Conservation (phyloP, 2,888 invertebrate genomes). For the Acrocyrtus sp. region DNA sequence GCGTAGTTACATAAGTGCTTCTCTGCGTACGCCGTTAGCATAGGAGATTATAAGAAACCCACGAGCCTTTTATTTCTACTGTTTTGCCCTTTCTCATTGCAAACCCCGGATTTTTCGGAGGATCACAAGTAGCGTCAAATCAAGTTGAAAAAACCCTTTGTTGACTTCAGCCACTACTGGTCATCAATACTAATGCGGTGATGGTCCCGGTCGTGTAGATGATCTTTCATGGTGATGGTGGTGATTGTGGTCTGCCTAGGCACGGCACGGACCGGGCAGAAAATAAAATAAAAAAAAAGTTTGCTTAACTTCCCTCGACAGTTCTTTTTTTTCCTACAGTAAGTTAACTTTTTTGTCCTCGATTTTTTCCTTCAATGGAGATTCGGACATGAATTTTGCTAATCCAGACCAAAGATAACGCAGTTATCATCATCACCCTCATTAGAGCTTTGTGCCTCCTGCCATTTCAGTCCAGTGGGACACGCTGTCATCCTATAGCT, state of each 20-base stretch:
- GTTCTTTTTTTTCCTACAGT: not conserved
- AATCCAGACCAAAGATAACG: not conserved
- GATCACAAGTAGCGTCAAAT: slow-evolving; percentile 37
- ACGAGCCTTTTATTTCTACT: not conserved
- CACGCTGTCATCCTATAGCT: not conserved
- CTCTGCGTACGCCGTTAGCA: slow-evolving; percentile 25
- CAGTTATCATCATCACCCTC: not conserved
- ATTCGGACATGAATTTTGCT: not conserved
- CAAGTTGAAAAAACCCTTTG: slow-evolving; percentile 14
- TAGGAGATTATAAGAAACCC: slow-evolving; percentile 14
- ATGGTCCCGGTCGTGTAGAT: not conserved
- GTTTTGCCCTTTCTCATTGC: not conserved
- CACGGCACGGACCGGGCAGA: not conserved
- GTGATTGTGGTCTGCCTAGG: not conserved
- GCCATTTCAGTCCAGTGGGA: not conserved
- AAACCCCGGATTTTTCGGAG: not conserved
- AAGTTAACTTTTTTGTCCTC: not conserved
- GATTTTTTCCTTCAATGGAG: not conserved
- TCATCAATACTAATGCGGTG: slow-evolving; percentile 46
- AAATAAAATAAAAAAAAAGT: slow-evolving; percentile 15
- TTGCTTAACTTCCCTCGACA: not conserved
- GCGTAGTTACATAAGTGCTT: not conserved
- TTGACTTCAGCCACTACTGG: slow-evolving; percentile 20
- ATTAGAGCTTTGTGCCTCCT: not conserved
- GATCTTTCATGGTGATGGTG: not conserved